Evolutionary conservation across 2,888 invertebrate genomes (phyloP).

Genomic region (Hylaea fasciaria): DNA sequence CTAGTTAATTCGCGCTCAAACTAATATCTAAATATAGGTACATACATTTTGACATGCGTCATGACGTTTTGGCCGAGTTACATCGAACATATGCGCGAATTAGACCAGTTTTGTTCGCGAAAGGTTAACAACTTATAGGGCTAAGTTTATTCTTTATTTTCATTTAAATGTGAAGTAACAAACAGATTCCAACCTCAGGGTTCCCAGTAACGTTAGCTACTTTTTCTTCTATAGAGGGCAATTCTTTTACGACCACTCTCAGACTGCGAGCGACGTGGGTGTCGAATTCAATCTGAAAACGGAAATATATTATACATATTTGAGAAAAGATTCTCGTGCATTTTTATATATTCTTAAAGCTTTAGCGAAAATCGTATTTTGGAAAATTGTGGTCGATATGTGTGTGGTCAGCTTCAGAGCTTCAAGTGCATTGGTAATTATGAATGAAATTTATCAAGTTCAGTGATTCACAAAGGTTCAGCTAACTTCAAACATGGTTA

Average conservation of each 20-base stretch:
- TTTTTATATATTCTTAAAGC: neutral
- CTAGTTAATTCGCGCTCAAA: too few relatives aligned
- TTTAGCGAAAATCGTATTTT: neutral
- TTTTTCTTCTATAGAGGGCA: constrained; percentile 84
- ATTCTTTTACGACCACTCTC: constrained; percentile 82
- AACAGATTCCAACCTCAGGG: constrained; percentile 66
- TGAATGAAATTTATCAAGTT: too few relatives aligned
- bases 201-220: constrained; percentile 80
- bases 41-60: too few relatives aligned
- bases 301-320: constrained; percentile 18
- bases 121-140: neutral
- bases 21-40: too few relatives aligned
- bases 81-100: too few relatives aligned
- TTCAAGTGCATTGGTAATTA: too few relatives aligned
- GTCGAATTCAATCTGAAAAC: constrained; percentile 83
- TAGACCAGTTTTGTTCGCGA: too few relatives aligned
- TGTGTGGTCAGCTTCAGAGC: too few relatives aligned
- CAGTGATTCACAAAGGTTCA: too few relatives aligned
- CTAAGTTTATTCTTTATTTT: neutral
- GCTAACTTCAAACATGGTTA: neutral
- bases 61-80: too few relatives aligned
- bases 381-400: neutral
- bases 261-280: constrained; percentile 83
- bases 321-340: constrained; percentile 3
- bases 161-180: constrained; percentile 10